These are phyloP conservation scores for Lasioglossum pauxillum DNA, from an alignment of 2,888 invertebrate genomes.

Conservation along the genomic window DNA sequence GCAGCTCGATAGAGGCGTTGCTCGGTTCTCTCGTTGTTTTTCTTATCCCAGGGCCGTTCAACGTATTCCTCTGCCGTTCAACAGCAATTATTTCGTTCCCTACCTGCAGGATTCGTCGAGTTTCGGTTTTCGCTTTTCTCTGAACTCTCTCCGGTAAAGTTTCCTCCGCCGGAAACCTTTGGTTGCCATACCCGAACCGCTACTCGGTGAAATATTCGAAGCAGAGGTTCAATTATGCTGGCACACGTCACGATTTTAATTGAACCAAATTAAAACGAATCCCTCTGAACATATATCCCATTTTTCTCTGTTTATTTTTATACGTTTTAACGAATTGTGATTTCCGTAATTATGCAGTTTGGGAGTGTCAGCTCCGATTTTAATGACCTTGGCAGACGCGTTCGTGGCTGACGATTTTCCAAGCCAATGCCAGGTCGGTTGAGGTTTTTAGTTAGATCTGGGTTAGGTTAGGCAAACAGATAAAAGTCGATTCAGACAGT, in stretches of 20 bases:
- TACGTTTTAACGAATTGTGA: not conserved
- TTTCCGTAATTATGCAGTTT: too few relatives aligned
- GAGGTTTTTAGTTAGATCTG: too few relatives aligned
- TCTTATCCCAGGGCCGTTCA: constrained; percentile 55
- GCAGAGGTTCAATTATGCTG: not conserved
- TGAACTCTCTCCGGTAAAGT: constrained; percentile 5
- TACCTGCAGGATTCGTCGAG: not conserved
- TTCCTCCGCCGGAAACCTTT: constrained; percentile 25
- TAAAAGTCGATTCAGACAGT: too few relatives aligned
- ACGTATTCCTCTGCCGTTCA: constrained; percentile 52
- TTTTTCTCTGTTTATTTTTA: too few relatives aligned
- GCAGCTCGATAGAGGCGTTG: constrained; percentile 53
- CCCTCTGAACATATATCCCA: not conserved
- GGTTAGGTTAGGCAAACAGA: too few relatives aligned
- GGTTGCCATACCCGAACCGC: not conserved
- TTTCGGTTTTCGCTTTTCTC: constrained; percentile 1
- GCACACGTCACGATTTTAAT: not conserved
- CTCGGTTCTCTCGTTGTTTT: constrained; percentile 63
- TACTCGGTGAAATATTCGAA: not conserved
- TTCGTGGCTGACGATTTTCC: too few relatives aligned
- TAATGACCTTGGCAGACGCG: too few relatives aligned
- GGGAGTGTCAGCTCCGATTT: too few relatives aligned
- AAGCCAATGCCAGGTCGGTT: too few relatives aligned
- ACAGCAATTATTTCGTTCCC: constrained; percentile 16
- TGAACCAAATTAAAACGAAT: not conserved